Percentiles rank a stretch among this genome's conserved stretches.
Evolutionary conservation across 2,113 vertebrate genomes (phyloP).

Genomic region (Charina bottae): DNA sequence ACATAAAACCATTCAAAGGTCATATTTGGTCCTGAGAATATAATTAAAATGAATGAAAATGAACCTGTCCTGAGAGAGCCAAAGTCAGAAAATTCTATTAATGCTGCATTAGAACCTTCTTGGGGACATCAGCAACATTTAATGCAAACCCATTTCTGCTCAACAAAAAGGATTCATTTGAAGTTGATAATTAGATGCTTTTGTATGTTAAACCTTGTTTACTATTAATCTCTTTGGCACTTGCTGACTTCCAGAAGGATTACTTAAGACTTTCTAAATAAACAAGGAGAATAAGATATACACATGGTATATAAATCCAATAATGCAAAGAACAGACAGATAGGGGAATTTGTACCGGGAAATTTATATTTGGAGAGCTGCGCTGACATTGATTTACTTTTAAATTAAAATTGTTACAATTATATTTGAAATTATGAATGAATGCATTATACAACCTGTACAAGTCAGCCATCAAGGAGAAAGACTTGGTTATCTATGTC

Average conservation of each 20-base stretch:
- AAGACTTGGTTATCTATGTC: not conserved
- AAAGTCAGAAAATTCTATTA: not conserved
- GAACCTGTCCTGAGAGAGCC: constrained; percentile 3
- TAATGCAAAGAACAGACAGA: not conserved
- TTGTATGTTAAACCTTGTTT: constrained; percentile 1
- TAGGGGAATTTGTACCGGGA: not conserved
- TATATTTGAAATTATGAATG: constrained; percentile 24
- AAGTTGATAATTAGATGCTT: rapidly evolving
- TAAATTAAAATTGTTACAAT: constrained; percentile 21
- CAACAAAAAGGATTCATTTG: constrained; percentile 13
- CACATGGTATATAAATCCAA: not conserved
- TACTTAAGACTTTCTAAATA: not conserved
- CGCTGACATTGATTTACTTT: constrained; percentile 18
- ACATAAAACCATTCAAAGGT: rapidly evolving
- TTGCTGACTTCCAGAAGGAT: not conserved
- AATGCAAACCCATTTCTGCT: not conserved
- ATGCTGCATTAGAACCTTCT: not conserved
- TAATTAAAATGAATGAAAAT: not conserved
- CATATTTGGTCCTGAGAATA: not conserved
- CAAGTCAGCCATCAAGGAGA: not conserved
- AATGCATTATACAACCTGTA: constrained; percentile 8
- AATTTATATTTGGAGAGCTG: not conserved
- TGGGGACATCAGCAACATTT: not conserved
- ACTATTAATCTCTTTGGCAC: constrained; percentile 5
- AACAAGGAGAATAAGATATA: constrained; percentile 42